phyloP scores from a whole-genome alignment of 23 tunicate species.

The Ciona savignyi region DNA sequence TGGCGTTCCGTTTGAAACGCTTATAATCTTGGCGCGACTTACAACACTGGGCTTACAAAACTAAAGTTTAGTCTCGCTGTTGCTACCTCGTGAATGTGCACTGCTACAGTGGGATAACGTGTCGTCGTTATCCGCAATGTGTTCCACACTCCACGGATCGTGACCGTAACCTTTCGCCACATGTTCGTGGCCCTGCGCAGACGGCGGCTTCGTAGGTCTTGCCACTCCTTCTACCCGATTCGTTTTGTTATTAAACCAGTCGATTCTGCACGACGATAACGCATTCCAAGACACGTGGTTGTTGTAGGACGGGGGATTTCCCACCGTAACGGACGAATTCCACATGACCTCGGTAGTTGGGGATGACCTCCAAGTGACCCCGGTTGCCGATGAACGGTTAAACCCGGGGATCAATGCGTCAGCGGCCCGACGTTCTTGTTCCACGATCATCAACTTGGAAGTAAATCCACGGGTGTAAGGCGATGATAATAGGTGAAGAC shows the following conservation, averaged over 20 bases:
- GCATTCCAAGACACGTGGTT: slow-evolving; percentile 72
- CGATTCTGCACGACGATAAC: slow-evolving; percentile 73
- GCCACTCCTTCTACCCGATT: neutral
- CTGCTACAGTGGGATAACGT: neutral
- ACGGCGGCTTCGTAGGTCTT: neutral
- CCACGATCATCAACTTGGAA: neutral
- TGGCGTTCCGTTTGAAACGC: no score
- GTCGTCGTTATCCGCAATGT: neutral
- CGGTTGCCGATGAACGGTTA: neutral
- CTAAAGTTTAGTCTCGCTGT: neutral
- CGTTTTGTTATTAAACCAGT: slow-evolving; percentile 68
- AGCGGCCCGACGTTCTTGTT: neutral
- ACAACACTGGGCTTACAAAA: no score
- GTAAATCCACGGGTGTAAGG: neutral
- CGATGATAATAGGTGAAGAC: neutral
- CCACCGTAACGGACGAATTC: slow-evolving; percentile 16
- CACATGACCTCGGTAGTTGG: slow-evolving; percentile 16
- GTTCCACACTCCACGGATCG: neutral
- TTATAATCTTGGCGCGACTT: no score
- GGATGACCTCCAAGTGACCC: neutral
- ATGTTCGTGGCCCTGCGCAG: neutral
- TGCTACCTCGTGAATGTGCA: slow-evolving; percentile 8
- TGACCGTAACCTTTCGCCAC: neutral
- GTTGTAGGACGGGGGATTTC: neutral
- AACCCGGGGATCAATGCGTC: neutral